Evolutionary conservation across 2,888 invertebrate species (phyloP), one percentile per base, ranked within the genome.

Genomic region (Trisateles emortualis): DNA sequence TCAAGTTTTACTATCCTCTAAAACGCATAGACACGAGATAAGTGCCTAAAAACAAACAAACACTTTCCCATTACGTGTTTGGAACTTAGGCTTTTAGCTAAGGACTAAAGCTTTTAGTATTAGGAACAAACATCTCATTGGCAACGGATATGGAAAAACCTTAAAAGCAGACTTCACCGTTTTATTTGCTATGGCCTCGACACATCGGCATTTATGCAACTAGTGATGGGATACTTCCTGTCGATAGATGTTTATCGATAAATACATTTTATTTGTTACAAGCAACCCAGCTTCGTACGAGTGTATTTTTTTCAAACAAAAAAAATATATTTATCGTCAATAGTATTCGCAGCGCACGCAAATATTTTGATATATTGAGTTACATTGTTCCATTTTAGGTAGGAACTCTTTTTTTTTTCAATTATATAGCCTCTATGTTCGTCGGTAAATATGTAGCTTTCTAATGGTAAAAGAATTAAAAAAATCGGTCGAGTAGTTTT

Each of bases 141-240:
- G 41, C 49, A 53, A 54, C 63, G 68, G 73, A 77, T 73, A 74
- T 74, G 74, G 73, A 79, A 83, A 80, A 81, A 74, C 76, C 61
- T 66, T 78, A 65, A 73, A 76, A 72, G 74, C 71, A 41, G 57
- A 64, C 59, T 59, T 66, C 79, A 78, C 84, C 78, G 83, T 81
- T 81, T 81, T 80, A 79, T 83, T 83, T 84, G 76, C 76, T 61
- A 65, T 68, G 65, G 71, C 71, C 24, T 30, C 46, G 57, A 69
- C 68, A 65, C 64, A 64, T 75, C 62, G 72, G 72, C 74, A 73
- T 80, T 75, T 71, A 64, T 61, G 52, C 35, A 45, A 38, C 59
- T 76, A 80, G 79, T 64, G 82, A 63, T 76, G 83, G 54, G 52
- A 40, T 9, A 44, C 35, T 45, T 47, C 48, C 41, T 52, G 40